A percentile compares a stretch with the other conserved stretches of the same genome.
Conservation (phyloP, 2,113 vertebrate genomes). For the Laticauda colubrina region DNA sequence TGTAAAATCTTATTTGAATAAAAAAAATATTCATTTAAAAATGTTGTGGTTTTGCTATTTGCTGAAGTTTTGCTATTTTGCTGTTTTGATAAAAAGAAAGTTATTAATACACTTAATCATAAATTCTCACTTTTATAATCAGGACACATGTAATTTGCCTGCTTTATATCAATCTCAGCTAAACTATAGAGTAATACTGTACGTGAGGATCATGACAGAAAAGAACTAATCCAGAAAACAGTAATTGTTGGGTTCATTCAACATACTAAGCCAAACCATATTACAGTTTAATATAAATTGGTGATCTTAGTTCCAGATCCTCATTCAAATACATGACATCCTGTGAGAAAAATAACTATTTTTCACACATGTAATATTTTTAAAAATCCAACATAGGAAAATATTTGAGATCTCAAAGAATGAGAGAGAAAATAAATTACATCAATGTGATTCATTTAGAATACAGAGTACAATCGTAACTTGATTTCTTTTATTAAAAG, state of each 20-base stretch:
- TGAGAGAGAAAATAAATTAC: not conserved
- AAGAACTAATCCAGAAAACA: not conserved
- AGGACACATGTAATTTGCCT: not conserved
- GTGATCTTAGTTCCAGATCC: not conserved
- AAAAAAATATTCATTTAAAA: not conserved
- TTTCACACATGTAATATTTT: not conserved
- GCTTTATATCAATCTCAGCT: not conserved
- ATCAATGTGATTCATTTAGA: not conserved
- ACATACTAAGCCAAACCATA: not conserved
- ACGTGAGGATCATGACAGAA: not conserved
- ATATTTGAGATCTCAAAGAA: not conserved
- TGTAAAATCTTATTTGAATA: not conserved
- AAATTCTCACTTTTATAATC: not conserved
- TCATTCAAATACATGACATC: not conserved
- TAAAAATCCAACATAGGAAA: not conserved
- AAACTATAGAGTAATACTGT: not conserved
- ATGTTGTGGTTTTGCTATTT: not conserved
- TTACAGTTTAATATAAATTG: not conserved
- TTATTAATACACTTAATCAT: not conserved
- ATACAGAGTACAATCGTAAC: not conserved
- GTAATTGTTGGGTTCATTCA: not conserved
- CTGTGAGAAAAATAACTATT: not conserved
- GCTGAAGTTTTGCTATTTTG: not conserved
- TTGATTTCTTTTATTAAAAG: not conserved
- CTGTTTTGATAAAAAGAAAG: not conserved